Evolutionary conservation across 92 coral and sea anemone genomes (phyloP), one percentile per base, ranked within the genome.

Genomic region (Epizoanthus illoricatus): DNA sequence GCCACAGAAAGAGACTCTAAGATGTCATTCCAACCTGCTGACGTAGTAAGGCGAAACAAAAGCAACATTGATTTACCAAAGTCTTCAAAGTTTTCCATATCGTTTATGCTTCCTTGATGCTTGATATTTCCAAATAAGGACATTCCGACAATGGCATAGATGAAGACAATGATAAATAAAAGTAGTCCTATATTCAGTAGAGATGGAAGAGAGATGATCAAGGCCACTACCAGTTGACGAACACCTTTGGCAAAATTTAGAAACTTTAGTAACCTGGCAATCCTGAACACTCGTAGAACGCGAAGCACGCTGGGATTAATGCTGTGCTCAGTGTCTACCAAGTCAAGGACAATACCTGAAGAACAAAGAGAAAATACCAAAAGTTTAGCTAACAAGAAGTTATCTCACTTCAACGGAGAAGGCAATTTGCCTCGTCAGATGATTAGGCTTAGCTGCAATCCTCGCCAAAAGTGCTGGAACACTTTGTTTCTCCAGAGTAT

Each of bases 91-190:
- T 94, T 96, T 16, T 88, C 92, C 79, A 91, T 86, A 65, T 96
- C 94, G 68, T 90, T 89, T 62, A 95, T 64, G 43, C 68, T 92
- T 23, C 98, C 98, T 60, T 86, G 90, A 58, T 85, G 92, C 43
- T 87, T 86, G n/a, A 91, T 92, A 73, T 87, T 85, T 4, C 99
- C 94, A 76, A 93, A 96, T 45, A 92, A 89, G 13, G 94, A 87
- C 99, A 96, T 96, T n/a, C 98, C 99, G 59, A 96, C 89, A 23
- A 93, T 91, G 62, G 99, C 94, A 76, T 96, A 96, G 69, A 95
- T 95, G 47, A 92, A 95, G 62, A 95, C 89, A 74, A 93, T 88
- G 36, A 95, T 89, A 39, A 93, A 94, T 6, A 95, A 86, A 0
- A 95, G 90, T 15, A 93, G 85, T 47, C 94, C 97, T 57, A 95